phyloP scores from a whole-genome alignment of 2,888 invertebrate species.

The Phymatocera aterrima region DNA sequence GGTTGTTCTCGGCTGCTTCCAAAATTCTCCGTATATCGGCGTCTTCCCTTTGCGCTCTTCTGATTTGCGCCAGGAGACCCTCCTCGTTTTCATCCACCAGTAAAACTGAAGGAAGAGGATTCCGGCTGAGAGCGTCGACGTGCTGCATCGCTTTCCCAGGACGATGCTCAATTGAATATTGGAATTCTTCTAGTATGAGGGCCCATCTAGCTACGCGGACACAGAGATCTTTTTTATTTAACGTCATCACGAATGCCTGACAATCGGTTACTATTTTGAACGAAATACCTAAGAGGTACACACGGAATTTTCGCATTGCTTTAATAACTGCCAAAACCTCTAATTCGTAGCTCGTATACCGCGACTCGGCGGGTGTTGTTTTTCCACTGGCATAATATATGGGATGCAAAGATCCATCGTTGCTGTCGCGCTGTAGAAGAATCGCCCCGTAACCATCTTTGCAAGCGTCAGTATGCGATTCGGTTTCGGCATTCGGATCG shows the following conservation, averaged over 20 bases:
- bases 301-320: slow-evolving; percentile 58
- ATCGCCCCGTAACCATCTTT: slow-evolving; percentile 53
- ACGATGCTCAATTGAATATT: slow-evolving; percentile 52
- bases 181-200: slow-evolving; percentile 54
- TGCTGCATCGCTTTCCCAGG: slow-evolving; percentile 51
- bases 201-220: slow-evolving; percentile 56
- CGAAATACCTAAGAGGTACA: slow-evolving; percentile 54
- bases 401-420: slow-evolving; percentile 54
- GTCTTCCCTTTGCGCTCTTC: slow-evolving; percentile 37
- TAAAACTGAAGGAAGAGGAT: neutral
- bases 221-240: slow-evolving; percentile 54
- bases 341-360: slow-evolving; percentile 58
- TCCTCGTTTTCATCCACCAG: slow-evolving; percentile 34
- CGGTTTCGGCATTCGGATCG: slow-evolving; percentile 35
- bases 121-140: slow-evolving; percentile 55
- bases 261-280: slow-evolving; percentile 58
- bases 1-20: neutral
- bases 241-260: slow-evolving; percentile 54
- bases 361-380: slow-evolving; percentile 54
- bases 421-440: slow-evolving; percentile 53
- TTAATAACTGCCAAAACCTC: slow-evolving; percentile 58
- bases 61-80: slow-evolving; percentile 32
- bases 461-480: slow-evolving; percentile 51
- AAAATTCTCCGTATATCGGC: neutral
- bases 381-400: slow-evolving; percentile 57